A percentile compares a stretch with the other conserved stretches of the same genome.
Conservation (phyloP, 2,113 vertebrate genomes). For the Eonycteris spelaea region DNA sequence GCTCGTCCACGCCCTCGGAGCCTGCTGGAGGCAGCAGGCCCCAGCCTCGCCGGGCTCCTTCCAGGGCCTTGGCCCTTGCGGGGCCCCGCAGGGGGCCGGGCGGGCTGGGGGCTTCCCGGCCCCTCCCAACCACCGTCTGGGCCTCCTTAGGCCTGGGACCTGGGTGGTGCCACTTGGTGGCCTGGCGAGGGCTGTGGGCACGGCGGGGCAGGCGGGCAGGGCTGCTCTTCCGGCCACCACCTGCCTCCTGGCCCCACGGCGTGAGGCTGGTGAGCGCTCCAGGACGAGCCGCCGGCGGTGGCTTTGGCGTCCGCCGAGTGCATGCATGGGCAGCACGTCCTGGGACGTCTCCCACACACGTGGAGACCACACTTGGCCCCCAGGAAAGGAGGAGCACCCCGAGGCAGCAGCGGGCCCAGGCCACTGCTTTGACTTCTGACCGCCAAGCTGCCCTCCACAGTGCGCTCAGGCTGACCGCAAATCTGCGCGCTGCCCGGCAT, state of each 20-base stretch:
- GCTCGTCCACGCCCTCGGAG: rapidly evolving
- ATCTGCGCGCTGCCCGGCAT: rapidly evolving
- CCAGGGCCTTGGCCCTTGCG: rapidly evolving
- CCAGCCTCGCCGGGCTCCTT: too few relatives aligned
- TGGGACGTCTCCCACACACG: too few relatives aligned
- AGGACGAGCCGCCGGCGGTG: too few relatives aligned
- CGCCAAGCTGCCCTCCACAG: not conserved
- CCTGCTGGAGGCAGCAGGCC: rapidly evolving
- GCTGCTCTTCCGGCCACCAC: not conserved
- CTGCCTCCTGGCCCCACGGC: too few relatives aligned
- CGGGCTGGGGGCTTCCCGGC: too few relatives aligned
- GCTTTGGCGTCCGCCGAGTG: too few relatives aligned
- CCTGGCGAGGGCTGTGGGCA: not conserved
- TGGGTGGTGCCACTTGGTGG: not conserved
- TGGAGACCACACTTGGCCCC: too few relatives aligned
- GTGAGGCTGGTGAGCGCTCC: too few relatives aligned
- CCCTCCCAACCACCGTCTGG: not conserved
- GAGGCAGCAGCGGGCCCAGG: not conserved
- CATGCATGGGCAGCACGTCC: too few relatives aligned
- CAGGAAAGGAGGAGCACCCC: rapidly evolving
- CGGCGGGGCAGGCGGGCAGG: rapidly evolving
- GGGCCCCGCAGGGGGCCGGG: not conserved
- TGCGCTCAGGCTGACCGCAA: rapidly evolving
- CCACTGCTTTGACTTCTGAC: not conserved
- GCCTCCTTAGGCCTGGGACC: too few relatives aligned